phyloP scores from a whole-genome alignment of 2,888 invertebrate species.

The Drosophila kokeensis region DNA sequence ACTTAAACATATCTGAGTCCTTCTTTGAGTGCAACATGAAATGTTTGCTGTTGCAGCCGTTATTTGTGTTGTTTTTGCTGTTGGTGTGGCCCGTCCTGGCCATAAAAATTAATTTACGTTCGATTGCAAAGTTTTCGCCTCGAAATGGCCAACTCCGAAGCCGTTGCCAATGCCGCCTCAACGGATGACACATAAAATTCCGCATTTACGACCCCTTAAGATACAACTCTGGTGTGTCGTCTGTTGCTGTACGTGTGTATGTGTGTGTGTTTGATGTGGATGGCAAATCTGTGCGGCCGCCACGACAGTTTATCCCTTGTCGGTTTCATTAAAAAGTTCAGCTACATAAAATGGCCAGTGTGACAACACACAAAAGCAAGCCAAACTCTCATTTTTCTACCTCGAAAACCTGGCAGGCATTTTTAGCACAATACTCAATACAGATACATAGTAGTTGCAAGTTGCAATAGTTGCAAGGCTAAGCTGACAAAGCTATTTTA shows the following conservation, averaged over 20 bases:
- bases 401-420: not conserved
- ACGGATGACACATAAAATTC: conserved; percentile 76
- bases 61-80: conserved; percentile 1
- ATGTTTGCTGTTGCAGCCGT: conserved; percentile 11
- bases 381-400: not conserved
- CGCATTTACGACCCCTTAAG: conserved; percentile 72
- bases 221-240: conserved; percentile 24
- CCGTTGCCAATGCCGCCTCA: conserved; percentile 20
- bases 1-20: conserved; percentile 3
- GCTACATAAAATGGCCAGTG: conserved; percentile 33
- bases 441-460: not conserved
- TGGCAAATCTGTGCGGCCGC: conserved; percentile 12
- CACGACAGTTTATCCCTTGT: conserved; percentile 42
- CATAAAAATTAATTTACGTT: conserved; percentile 79
- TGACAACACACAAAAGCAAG: not conserved
- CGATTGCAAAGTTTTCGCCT: conserved; percentile 74
- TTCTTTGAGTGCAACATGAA: conserved; percentile 16
- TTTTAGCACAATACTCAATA: not conserved
- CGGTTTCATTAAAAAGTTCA: conserved; percentile 47
- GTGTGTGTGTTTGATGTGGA: conserved; percentile 32
- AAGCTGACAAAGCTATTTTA: not conserved
- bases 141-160: conserved; percentile 27
- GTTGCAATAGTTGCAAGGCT: not conserved
- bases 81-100: conserved; percentile 22
- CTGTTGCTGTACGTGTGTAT: conserved; percentile 21